phyloP scores from a whole-genome alignment of 2,797 vertebrate species.

The Catamblyrhynchus diadema region DNA sequence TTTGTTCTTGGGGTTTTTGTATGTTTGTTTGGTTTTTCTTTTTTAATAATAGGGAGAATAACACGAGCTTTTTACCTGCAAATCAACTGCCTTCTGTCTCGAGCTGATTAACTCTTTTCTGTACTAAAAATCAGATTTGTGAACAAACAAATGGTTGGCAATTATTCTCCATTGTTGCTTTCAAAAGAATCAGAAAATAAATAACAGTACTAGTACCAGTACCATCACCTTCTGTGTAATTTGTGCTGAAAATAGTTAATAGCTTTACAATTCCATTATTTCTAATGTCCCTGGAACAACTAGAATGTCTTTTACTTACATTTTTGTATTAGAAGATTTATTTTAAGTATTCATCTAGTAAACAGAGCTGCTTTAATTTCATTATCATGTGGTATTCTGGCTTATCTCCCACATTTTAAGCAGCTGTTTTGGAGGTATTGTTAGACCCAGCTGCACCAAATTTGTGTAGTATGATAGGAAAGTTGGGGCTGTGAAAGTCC shows the following conservation, averaged over 20 bases:
- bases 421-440: not conserved
- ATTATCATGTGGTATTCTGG: not conserved
- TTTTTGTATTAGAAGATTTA: not conserved
- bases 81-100: not conserved
- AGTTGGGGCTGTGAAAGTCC: not conserved
- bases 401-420: not conserved
- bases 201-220: not conserved
- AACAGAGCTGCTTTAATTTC: not conserved
- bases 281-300: not conserved
- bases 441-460: not conserved
- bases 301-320: not conserved
- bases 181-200: not conserved
- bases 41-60: not conserved
- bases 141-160: not conserved
- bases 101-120: not conserved
- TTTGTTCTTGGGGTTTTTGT: not conserved
- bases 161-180: not conserved
- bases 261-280: not conserved
- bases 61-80: not conserved
- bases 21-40: accelerated
- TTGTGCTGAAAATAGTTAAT: not conserved
- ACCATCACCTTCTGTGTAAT: not conserved
- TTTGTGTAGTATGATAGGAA: not conserved
- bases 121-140: not conserved
- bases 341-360: not conserved